Evolutionary conservation across 2,113 vertebrate species (phyloP).

Genomic region (Dissostichus mawsoni): DNA sequence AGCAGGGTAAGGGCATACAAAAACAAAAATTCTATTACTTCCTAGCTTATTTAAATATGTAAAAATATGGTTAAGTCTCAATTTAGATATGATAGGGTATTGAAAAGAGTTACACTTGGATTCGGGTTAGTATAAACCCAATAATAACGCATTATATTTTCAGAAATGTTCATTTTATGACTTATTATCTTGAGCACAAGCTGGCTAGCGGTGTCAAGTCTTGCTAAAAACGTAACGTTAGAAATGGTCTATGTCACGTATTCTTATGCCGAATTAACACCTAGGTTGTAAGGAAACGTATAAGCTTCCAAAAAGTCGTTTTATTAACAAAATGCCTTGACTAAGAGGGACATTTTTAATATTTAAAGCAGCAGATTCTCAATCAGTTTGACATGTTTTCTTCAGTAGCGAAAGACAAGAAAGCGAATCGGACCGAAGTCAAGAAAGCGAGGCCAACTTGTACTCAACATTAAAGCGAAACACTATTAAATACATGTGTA

Average conservation of each 20-base stretch:
- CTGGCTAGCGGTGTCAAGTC: background rate
- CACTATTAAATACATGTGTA: background rate
- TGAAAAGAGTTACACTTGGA: no score
- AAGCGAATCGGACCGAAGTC: background rate
- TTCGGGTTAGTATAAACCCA: background rate
- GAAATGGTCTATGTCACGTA: background rate
- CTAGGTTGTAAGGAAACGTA: accelerated
- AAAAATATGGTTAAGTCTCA: background rate
- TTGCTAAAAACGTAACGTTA: no score
- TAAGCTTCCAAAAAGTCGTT: accelerated
- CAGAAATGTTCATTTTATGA: background rate
- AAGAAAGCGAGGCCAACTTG: no score
- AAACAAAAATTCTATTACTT: background rate
- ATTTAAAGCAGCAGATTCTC: background rate
- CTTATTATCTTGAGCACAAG: no score
- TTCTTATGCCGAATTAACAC: background rate
- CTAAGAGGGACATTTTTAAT: accelerated
- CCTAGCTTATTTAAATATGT: no score
- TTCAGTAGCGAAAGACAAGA: background rate
- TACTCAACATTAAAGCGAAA: background rate
- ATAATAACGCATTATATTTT: no score
- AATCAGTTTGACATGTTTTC: background rate
- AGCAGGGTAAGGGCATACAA: background rate
- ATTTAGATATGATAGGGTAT: background rate
- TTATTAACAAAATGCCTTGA: background rate